Percentiles rank a stretch among this genome's conserved stretches.
Evolutionary conservation across 1,140 invertebrate genomes (phyloP).

Genomic region (Sycophila sp.): DNA sequence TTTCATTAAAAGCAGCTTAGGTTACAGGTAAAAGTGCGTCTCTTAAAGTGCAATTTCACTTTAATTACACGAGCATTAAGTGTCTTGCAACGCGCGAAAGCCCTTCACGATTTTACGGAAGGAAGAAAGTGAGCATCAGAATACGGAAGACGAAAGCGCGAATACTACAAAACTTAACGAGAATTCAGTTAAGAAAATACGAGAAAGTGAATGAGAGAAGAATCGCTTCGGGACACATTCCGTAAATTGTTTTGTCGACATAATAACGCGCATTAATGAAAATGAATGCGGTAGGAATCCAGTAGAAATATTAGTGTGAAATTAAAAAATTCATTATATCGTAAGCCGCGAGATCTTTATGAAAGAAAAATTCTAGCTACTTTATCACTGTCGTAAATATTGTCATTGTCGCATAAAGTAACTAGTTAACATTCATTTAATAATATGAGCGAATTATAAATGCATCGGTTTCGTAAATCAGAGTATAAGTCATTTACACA

Average conservation of each 20-base stretch:
- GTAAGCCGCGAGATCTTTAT: too few species aligned
- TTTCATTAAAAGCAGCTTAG: slow-evolving; percentile 17
- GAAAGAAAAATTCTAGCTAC: too few species aligned
- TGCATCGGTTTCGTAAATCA: too few species aligned
- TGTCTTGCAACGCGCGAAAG: neutral
- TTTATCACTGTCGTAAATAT: too few species aligned
- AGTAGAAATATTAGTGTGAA: too few species aligned
- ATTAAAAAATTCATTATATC: too few species aligned
- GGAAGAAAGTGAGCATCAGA: neutral
- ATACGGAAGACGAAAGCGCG: neutral
- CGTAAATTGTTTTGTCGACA: slow-evolving; percentile 23
- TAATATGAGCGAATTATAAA: too few species aligned
- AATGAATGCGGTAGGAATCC: slow-evolving; percentile 3
- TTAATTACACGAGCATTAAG: slow-evolving; percentile 25
- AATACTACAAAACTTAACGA: slow-evolving; percentile 24
- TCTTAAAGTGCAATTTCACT: slow-evolving; percentile 9
- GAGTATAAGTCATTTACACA: too few species aligned
- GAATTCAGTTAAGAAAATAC: slow-evolving; percentile 17
- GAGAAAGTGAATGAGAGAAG: neutral
- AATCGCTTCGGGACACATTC: slow-evolving; percentile 25
- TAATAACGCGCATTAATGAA: slow-evolving; percentile 38
- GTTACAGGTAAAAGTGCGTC: neutral
- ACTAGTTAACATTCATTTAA: too few species aligned
- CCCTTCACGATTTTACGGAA: slow-evolving; percentile 21
- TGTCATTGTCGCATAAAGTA: too few species aligned